These are phyloP conservation scores for Micronycteris hirsuta DNA, from an alignment of 2,113 vertebrate genomes.

Conservation along the genomic window DNA sequence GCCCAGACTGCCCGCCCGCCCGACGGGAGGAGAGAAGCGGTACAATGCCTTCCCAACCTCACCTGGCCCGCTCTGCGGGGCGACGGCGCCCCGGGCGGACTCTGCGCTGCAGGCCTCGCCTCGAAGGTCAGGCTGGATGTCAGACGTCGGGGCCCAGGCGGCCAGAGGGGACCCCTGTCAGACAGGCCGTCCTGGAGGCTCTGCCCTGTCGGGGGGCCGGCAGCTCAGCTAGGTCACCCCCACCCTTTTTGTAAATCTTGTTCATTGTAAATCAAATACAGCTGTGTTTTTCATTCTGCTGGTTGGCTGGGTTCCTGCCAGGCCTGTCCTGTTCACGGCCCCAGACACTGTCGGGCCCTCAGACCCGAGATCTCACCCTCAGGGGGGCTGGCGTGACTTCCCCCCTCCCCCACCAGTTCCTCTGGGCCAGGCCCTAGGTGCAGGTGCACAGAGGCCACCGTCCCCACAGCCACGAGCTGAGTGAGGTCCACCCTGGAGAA, in stretches of 20 bases:
- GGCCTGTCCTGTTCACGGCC: not conserved
- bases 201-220: not conserved
- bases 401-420: not conserved
- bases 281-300: constrained; percentile 78
- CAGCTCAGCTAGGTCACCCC: not conserved
- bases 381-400: not conserved
- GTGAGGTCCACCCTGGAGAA: not conserved
- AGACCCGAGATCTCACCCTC: not conserved
- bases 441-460: not conserved
- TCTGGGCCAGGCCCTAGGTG: not conserved
- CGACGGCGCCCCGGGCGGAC: not conserved
- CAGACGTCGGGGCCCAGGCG: constrained; percentile 51
- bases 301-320: not conserved
- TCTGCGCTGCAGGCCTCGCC: not conserved
- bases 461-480: not conserved
- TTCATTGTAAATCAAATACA: constrained; percentile 85
- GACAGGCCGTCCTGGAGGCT: constrained; percentile 36
- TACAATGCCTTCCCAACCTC: constrained; percentile 65
- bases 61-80: not conserved
- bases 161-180: constrained; percentile 54
- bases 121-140: constrained; percentile 61
- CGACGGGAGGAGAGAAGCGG: constrained; percentile 5
- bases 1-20: not conserved
- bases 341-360: not conserved
- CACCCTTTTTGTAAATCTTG: constrained; percentile 81